Percentiles rank a stretch among this genome's conserved stretches.
phyloP scores from a whole-genome alignment of 2,888 invertebrate species.

The Amorpha juglandis region DNA sequence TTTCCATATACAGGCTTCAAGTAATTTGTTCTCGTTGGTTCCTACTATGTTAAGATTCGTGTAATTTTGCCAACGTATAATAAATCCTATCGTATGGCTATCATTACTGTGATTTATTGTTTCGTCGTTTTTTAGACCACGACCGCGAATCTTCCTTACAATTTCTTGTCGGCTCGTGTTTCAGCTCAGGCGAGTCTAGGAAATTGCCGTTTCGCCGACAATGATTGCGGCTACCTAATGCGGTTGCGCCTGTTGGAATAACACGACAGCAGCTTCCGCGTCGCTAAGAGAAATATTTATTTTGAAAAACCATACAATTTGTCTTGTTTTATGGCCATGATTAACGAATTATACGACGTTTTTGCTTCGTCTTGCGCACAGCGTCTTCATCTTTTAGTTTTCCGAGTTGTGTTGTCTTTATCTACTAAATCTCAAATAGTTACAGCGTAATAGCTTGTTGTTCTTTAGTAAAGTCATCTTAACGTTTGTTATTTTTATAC shows the following conservation, averaged over 20 bases:
- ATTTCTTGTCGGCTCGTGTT: slow-evolving; percentile 69
- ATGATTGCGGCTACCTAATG: slow-evolving; percentile 75
- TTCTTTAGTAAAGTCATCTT: slow-evolving; percentile 13
- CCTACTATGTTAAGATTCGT: slow-evolving; percentile 17
- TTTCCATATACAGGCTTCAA: slow-evolving; percentile 10
- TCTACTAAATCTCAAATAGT: slow-evolving; percentile 1
- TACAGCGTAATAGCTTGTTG: slow-evolving; percentile 10
- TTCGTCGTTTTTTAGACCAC: slow-evolving; percentile 66
- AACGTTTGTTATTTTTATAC: slow-evolving; percentile 10
- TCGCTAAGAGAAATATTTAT: slow-evolving; percentile 73
- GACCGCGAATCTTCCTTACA: slow-evolving; percentile 63
- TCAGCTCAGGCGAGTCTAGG: slow-evolving; percentile 67
- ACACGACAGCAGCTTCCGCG: slow-evolving; percentile 74
- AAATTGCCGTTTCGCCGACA: slow-evolving; percentile 75
- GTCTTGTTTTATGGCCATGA: slow-evolving; percentile 55
- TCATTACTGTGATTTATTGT: slow-evolving; percentile 74
- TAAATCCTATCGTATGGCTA: slow-evolving; percentile 50
- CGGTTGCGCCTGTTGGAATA: slow-evolving; percentile 67
- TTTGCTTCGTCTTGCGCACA: slow-evolving; percentile 41
- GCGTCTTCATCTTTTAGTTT: slow-evolving; percentile 38
- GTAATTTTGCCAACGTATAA: slow-evolving; percentile 36
- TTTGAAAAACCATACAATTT: slow-evolving; percentile 73
- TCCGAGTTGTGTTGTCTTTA: slow-evolving; percentile 14
- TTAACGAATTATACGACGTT: slow-evolving; percentile 55
- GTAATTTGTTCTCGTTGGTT: slow-evolving; percentile 15